phyloP scores from a whole-genome alignment of 2,113 vertebrate species.

The Diglossa brunneiventris region DNA sequence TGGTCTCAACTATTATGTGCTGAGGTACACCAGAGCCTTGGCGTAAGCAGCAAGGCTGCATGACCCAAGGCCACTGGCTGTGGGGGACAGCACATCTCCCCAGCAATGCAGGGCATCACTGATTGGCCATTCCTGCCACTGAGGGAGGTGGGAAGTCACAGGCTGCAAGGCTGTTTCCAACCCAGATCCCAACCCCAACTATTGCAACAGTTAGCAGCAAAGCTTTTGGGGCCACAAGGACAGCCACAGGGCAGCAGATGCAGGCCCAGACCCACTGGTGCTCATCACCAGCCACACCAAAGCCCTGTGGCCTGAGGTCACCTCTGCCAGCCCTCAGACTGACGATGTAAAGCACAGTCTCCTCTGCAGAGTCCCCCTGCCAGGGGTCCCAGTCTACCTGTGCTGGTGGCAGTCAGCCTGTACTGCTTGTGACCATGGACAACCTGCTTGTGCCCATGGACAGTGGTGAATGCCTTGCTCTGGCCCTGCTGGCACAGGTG shows the following conservation, averaged over 20 bases:
- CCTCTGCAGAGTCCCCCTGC: accelerated
- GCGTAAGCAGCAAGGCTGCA: neutral
- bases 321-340: neutral
- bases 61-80: neutral
- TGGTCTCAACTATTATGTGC: neutral
- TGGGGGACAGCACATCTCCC: accelerated
- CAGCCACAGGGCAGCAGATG: neutral
- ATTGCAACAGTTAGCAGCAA: neutral
- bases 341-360: neutral
- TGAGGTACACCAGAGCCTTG: neutral
- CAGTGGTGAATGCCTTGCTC: neutral
- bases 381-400: neutral
- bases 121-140: neutral
- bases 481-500: neutral
- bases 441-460: neutral
- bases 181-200: neutral
- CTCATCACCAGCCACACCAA: neutral
- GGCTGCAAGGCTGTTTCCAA: neutral
- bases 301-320: neutral
- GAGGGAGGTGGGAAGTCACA: neutral
- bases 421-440: neutral
- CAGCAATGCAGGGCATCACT: neutral
- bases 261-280: neutral
- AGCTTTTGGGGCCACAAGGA: neutral
- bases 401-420: neutral